These are phyloP conservation scores for Xiphorhynchus erythropygius DNA, from an alignment of 2,797 vertebrate species.

Conservation along the genomic window DNA sequence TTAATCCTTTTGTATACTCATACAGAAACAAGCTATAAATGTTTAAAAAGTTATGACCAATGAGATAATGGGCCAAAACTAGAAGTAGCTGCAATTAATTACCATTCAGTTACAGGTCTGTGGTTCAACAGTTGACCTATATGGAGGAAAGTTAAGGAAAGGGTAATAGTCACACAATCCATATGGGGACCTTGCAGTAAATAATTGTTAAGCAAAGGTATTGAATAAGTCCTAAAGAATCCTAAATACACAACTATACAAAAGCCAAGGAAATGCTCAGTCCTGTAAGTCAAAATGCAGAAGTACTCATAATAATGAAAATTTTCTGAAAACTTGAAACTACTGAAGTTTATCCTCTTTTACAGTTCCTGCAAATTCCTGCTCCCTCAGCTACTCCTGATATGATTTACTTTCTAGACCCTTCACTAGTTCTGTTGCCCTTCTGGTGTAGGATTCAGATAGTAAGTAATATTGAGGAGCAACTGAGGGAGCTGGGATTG, in stretches of 20 bases:
- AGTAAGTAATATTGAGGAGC: not conserved
- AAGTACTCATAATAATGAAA: not conserved
- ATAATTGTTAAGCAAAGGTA: not conserved
- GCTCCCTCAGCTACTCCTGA: not conserved
- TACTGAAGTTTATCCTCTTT: not conserved
- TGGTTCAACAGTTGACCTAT: not conserved
- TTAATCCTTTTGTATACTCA: not conserved
- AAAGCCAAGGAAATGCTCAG: not conserved
- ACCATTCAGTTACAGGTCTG: not conserved
- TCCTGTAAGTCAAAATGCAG: not conserved
- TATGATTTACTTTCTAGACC: not conserved
- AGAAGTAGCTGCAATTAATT: not conserved
- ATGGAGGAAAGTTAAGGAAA: not conserved
- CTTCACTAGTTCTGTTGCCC: not conserved
- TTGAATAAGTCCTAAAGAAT: not conserved
- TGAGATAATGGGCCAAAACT: not conserved
- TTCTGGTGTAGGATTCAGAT: not conserved
- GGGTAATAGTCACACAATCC: not conserved
- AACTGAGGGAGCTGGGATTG: not conserved
- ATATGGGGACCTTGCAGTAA: not conserved
- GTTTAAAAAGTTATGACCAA: not conserved
- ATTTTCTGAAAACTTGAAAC: not conserved
- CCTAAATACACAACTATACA: not conserved
- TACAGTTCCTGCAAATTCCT: not conserved
- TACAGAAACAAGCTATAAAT: not conserved